Conservation (phyloP, 2,113 vertebrate genomes). For the Uria lomvia region DNA sequence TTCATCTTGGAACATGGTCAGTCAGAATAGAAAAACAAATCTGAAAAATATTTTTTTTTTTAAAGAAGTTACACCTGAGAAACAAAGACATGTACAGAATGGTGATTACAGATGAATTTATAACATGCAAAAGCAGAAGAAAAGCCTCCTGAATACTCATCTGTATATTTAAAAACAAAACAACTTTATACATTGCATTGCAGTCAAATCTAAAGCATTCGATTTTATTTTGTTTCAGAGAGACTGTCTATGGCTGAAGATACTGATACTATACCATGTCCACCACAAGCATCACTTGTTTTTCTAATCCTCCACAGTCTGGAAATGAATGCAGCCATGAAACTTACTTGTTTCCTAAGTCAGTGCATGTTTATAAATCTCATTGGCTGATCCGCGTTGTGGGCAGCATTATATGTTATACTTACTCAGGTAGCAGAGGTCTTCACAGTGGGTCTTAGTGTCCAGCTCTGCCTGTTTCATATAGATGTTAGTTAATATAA, state of each 20-base stretch:
- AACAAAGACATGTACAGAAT: background rate
- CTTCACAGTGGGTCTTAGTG: background rate
- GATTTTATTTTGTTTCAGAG: background rate
- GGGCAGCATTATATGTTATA: background rate
- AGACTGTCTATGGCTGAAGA: background rate
- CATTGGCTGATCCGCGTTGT: background rate
- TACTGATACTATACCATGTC: background rate
- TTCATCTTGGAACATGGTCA: background rate
- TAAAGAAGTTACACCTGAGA: background rate
- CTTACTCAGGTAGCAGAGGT: background rate
- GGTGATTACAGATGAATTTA: background rate
- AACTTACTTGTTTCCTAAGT: background rate
- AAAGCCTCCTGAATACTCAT: background rate
- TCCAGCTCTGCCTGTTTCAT: background rate
- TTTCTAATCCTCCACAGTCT: background rate
- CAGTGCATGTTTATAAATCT: background rate
- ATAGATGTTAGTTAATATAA: background rate
- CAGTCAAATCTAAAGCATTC: background rate
- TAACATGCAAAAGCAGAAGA: background rate
- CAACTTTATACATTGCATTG: background rate
- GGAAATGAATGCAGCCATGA: background rate
- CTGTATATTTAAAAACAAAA: background rate
- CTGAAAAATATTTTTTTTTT: background rate
- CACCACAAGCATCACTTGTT: background rate
- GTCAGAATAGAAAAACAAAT: background rate